These are phyloP conservation scores for Cottoperca gobio DNA, from an alignment of 2,797 vertebrate genomes.

Conservation along the genomic window DNA sequence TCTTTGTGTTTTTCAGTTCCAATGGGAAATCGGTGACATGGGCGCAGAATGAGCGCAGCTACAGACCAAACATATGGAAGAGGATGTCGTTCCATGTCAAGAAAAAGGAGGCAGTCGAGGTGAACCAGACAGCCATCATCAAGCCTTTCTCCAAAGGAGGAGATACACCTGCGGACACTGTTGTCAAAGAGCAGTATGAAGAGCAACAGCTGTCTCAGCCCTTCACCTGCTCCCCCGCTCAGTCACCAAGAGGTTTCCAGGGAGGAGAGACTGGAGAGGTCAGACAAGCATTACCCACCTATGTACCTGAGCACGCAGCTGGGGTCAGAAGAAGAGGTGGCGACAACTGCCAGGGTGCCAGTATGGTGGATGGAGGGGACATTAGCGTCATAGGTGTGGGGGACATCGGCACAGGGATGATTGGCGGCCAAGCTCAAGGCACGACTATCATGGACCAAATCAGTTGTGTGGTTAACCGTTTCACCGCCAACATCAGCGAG, in stretches of 20 bases:
- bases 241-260: conserved; percentile 84
- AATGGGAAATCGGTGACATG: conserved; percentile 96
- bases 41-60: conserved; percentile 91
- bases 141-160: conserved; percentile 95
- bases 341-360: conserved; percentile 40
- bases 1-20: conserved; percentile 84
- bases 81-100: conserved; percentile 96
- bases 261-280: conserved; percentile 76
- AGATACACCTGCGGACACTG: conserved; percentile 78
- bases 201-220: conserved; percentile 86
- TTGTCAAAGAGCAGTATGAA: conserved; percentile 85
- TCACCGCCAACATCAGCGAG: conserved; percentile 98
- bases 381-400: conserved; percentile 69
- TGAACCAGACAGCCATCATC: conserved; percentile 97
- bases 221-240: conserved; percentile 87
- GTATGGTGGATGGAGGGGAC: conserved; percentile 37
- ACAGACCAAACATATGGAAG: conserved; percentile 96
- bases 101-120: conserved; percentile 90
- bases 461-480: conserved; percentile 96
- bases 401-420: conserved; percentile 70
- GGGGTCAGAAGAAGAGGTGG: conserved; percentile 55
- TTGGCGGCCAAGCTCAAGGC: conserved; percentile 88
- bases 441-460: conserved; percentile 98
- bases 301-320: conserved; percentile 83
- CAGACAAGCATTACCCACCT: conserved; percentile 77